Evolutionary conservation across 2,888 invertebrate species (phyloP), one percentile per base, ranked within the genome.

Genomic region (Cactoblastis cactorum): DNA sequence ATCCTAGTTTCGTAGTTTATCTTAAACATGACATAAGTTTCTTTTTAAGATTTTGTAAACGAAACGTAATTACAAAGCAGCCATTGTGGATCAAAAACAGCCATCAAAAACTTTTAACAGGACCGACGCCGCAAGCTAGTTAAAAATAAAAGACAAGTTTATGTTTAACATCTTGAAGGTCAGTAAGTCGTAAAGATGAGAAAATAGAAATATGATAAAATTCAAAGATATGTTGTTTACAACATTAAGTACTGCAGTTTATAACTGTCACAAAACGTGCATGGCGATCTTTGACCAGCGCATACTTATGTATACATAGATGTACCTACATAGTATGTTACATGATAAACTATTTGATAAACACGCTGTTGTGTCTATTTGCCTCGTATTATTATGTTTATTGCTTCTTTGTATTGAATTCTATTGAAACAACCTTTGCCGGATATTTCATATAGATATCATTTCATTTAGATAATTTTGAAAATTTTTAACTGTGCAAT

Each of bases 291-390:
- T 43, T 43, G 43, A 48, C 28, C 48, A 12, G 15, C 38, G 17
- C 22, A 38, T 17, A 15, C 35, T 15, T 4, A 35, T 15, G 28
- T 17, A 48, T n/a, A 37, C n/a, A n/a, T 19, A 17, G 3, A 24
- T 43, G 43, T 24, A 22, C 11, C 3, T 32, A 8, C 4, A 17
- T 19, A 18, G 8, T 35, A 22, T 8, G 6, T 17, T n/a, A 43
- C 17, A 43, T 28, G 43, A 43, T 43, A 43, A 34, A 19, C n/a
- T 45, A 24, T 19, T 33, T 35, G 50, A 55, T 53, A 57, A 57
- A 19, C 54, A 32, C 5, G 22, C 1, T 45, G 14, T 38, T 47
- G 28, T 37, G 43, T 47, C 11, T 28, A 17, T 33, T 45, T 38
- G n/a, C 18, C 24, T 34, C 4, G 28, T 24, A 43, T 43, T 28